Conservation (phyloP, 2,113 vertebrate genomes). For the Redunca redunca region DNA sequence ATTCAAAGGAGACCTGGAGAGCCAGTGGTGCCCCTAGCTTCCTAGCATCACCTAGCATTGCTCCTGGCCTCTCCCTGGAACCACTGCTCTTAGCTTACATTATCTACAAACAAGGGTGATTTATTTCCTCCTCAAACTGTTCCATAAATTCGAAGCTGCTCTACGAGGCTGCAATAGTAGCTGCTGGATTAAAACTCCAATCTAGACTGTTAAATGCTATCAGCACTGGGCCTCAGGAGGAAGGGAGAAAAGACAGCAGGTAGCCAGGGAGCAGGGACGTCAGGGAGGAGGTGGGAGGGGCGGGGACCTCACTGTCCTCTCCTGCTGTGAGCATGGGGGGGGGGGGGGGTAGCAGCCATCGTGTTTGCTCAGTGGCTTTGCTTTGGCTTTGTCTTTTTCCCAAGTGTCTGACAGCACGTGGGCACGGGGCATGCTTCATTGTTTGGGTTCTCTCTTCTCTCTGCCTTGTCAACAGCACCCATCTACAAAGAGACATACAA, state of each 20-base stretch:
- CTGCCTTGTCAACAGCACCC: not conserved
- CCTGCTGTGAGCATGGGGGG: constrained; percentile 7
- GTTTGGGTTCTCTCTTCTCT: constrained; percentile 28
- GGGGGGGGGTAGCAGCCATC: too few species aligned
- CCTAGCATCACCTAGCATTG: accelerated
- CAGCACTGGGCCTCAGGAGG: not conserved
- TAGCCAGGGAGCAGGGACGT: not conserved
- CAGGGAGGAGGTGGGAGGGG: not conserved
- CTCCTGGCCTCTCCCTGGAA: too few species aligned
- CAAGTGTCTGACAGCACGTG: not conserved
- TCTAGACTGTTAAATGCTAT: not conserved
- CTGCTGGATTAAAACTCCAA: not conserved
- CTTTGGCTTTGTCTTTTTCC: constrained; percentile 24
- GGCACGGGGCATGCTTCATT: not conserved
- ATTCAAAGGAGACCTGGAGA: not conserved
- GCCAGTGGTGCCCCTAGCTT: not conserved
- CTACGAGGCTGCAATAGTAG: not conserved
- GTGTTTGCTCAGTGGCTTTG: constrained; percentile 15
- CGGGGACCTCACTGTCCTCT: not conserved
- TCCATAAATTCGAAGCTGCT: not conserved
- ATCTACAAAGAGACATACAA: constrained; percentile 29
- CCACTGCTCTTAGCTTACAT: not conserved
- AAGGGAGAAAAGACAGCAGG: not conserved
- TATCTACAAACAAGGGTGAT: not conserved
- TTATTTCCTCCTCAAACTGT: not conserved